These are phyloP conservation scores for Pyrrhosoma nymphula DNA, from an alignment of 2,888 invertebrate species.

Conservation along the genomic window DNA sequence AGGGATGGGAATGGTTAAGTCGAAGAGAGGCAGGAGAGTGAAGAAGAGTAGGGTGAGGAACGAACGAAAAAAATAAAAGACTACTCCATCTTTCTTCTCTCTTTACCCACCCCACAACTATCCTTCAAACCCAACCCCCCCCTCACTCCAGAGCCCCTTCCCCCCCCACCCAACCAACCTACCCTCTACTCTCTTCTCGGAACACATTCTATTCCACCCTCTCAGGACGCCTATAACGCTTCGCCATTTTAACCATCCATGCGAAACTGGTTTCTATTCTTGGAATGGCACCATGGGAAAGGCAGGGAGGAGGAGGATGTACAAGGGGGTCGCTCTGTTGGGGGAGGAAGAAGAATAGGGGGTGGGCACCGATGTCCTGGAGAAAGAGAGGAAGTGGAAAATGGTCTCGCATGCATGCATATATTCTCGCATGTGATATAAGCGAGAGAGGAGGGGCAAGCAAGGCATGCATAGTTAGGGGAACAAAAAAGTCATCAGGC, in stretches of 20 bases:
- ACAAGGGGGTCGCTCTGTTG: background rate
- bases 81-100: constrained; percentile 59
- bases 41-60: background rate
- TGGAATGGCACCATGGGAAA: background rate
- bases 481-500: background rate
- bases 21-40: background rate
- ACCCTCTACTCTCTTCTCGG: background rate
- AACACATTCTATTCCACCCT: constrained; percentile 22
- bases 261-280: constrained; percentile 65
- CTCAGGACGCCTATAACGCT: background rate
- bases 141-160: background rate
- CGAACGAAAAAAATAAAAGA: background rate
- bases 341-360: background rate
- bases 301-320: too few relatives aligned
- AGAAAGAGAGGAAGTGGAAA: background rate
- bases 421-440: background rate
- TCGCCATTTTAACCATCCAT: constrained; percentile 64
- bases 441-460: background rate
- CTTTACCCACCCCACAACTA: background rate
- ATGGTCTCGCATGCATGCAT: background rate
- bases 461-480: background rate
- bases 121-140: background rate
- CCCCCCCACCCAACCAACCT: background rate
- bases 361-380: background rate
- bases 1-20: background rate